These are phyloP conservation scores for Brachionus sp. DNA, from an alignment of 1,140 invertebrate species.

Conservation along the genomic window DNA sequence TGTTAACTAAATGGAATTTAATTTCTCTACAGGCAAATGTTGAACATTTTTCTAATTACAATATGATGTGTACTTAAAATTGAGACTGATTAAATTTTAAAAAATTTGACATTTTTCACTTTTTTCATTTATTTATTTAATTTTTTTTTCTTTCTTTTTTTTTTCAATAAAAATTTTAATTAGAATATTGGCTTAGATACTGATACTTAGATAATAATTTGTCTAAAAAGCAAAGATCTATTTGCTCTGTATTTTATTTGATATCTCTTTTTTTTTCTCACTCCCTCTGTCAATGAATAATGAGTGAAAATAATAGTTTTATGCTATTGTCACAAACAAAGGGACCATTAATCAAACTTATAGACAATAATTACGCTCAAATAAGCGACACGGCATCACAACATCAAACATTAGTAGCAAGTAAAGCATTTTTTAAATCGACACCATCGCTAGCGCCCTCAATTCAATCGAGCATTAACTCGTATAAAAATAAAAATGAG, in stretches of 20 bases:
- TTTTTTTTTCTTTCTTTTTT: neutral
- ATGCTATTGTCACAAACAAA: constrained; percentile 11
- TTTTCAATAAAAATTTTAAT: neutral
- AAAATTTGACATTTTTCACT: too few relatives aligned
- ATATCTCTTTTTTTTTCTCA: neutral
- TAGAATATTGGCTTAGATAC: neutral
- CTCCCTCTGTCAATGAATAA: neutral
- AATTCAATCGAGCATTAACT: neutral
- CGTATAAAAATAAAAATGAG: neutral
- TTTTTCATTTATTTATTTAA: too few relatives aligned
- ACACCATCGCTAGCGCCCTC: constrained; percentile 1
- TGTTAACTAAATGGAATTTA: neutral
- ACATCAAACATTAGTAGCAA: neutral
- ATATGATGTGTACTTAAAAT: neutral
- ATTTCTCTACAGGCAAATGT: too few relatives aligned
- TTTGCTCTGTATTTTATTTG: neutral
- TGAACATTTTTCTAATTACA: neutral
- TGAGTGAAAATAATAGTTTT: neutral
- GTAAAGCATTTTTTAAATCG: constrained; percentile 7
- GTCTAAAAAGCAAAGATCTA: neutral
- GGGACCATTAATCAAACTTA: constrained; percentile 1
- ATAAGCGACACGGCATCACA: neutral
- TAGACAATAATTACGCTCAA: neutral
- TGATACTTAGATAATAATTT: neutral
- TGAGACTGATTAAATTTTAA: too few relatives aligned